These are phyloP conservation scores for Pheosia gnoma DNA, from an alignment of 2,888 invertebrate genomes.

Conservation along the genomic window DNA sequence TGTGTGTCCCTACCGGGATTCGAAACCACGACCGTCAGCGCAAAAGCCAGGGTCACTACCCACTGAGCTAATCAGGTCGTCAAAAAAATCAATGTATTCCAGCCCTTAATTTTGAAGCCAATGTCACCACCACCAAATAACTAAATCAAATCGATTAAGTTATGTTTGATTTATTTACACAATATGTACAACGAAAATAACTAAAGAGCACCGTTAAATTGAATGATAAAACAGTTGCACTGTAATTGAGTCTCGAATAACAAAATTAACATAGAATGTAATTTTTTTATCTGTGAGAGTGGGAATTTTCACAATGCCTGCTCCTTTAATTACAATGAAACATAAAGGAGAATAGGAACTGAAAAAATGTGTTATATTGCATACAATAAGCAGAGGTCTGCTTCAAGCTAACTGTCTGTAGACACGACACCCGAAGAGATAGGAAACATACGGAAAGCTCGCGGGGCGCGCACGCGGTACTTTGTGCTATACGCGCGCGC, in stretches of 20 bases:
- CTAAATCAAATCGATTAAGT: too few species aligned
- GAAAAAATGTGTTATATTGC: constrained; percentile 57
- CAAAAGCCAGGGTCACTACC: too few species aligned
- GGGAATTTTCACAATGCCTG: constrained; percentile 65
- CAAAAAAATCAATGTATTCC: too few species aligned
- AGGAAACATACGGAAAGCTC: constrained; percentile 10
- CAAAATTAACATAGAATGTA: constrained; percentile 63
- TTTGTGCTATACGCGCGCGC: neutral
- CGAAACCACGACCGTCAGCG: too few species aligned
- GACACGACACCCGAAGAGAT: constrained; percentile 42
- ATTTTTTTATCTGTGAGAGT: constrained; percentile 63
- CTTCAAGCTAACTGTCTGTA: constrained; percentile 43
- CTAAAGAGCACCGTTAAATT: constrained; percentile 19
- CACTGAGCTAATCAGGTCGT: too few species aligned
- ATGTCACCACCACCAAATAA: too few species aligned
- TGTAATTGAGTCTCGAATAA: constrained; percentile 56
- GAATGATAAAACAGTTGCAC: constrained; percentile 9
- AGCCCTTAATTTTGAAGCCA: too few species aligned
- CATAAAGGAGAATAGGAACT: constrained; percentile 55
- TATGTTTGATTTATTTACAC: neutral
- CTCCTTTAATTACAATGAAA: constrained; percentile 63
- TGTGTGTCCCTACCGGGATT: too few species aligned
- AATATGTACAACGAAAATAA: constrained; percentile 4
- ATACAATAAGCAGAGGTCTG: constrained; percentile 56
- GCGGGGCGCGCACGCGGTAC: constrained; percentile 5